Base-by-base conservation (phyloP, 2,113 vertebrate genomes). In the Leptobrachium leishanense region DNA sequence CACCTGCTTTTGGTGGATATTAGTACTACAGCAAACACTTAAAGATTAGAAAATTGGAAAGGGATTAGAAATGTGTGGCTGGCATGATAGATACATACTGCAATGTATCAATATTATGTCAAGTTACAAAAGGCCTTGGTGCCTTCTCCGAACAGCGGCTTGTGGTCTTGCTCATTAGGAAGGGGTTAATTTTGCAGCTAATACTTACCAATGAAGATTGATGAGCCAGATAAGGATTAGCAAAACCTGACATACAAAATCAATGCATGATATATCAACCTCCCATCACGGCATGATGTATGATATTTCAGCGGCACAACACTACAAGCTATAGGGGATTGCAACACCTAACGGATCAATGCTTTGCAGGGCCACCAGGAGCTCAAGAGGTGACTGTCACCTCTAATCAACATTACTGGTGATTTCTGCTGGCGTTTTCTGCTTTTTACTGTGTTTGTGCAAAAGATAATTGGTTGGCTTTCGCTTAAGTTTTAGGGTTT, bases 231-330 rank as follows among this genome's bases (percentile, higher is more conserved):
- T 81, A 68, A 57, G 71, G 78, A 74, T 81, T 81, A 74, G 78
- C 65, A 81, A 68, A 81, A 81, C 78, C 13, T 81, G 78, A 74
- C 78, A 81, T 71, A 68, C 72, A 74, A 68, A 81, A 81, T 81
- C 78, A 6, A 81, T 74, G 62, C 43, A 74, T 81, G 78, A 74
- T 81, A 81, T 81, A 81, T 81, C 78, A 74, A 81, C 64, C 65
- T 81, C 72, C 64, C 50, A 81, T 81, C 65, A 68, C 64, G 68
- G 68, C 71, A 81, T 81, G 78, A 62, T 74, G 78, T 63, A 13
- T 57, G 20, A 68, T 81, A 53, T 74, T 59, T 74, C 71, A 74
- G 63, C 13, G 3, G 12, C 64, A 63, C 69, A 64, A 53, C 40
- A 72, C 77, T 31, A n/a, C 50, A n/a, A 8, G 53, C 78, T 62